A percentile compares a stretch with the other conserved stretches of the same genome.
Evolutionary conservation across 2,888 invertebrate species (phyloP).

Genomic region (Hypomecis punctinalis): DNA sequence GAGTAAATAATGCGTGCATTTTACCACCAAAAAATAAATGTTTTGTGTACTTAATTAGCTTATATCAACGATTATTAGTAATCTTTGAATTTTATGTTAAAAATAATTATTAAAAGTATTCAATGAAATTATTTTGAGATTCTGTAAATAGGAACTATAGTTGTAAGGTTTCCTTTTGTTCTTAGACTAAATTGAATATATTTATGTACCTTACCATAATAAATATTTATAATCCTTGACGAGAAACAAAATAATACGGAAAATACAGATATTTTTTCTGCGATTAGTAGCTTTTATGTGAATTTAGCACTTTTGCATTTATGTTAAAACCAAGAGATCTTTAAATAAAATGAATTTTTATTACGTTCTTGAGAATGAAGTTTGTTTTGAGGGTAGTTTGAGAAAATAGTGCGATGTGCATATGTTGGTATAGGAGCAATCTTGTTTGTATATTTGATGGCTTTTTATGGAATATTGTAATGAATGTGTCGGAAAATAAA

Average conservation of each 20-base stretch:
- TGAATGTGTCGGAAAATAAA: slow-evolving; percentile 40
- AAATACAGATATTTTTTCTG: not conserved
- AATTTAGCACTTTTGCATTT: slow-evolving; percentile 33
- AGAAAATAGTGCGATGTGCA: slow-evolving; percentile 4
- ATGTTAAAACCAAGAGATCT: slow-evolving; percentile 6
- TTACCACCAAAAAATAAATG: slow-evolving; percentile 60
- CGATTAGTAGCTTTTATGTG: not conserved
- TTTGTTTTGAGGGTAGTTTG: slow-evolving; percentile 4
- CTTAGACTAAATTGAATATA: slow-evolving; percentile 9
- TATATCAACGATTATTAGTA: slow-evolving; percentile 22
- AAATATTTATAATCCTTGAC: not conserved
- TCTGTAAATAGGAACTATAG: slow-evolving; percentile 47
- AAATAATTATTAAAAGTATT: slow-evolving; percentile 29
- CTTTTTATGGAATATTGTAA: slow-evolving; percentile 32
- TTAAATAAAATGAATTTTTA: not conserved
- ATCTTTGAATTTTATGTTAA: not conserved
- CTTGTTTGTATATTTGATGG: slow-evolving; percentile 49
- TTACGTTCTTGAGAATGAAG: not conserved
- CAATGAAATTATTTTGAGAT: slow-evolving; percentile 49
- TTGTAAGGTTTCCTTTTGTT: not conserved
- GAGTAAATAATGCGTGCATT: slow-evolving; percentile 53
- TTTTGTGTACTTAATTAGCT: slow-evolving; percentile 69
- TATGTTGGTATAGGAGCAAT: slow-evolving; percentile 20
- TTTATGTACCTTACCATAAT: not conserved
- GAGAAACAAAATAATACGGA: not conserved